phyloP scores from a whole-genome alignment of 2,797 vertebrate species.

The Cygnus olor region DNA sequence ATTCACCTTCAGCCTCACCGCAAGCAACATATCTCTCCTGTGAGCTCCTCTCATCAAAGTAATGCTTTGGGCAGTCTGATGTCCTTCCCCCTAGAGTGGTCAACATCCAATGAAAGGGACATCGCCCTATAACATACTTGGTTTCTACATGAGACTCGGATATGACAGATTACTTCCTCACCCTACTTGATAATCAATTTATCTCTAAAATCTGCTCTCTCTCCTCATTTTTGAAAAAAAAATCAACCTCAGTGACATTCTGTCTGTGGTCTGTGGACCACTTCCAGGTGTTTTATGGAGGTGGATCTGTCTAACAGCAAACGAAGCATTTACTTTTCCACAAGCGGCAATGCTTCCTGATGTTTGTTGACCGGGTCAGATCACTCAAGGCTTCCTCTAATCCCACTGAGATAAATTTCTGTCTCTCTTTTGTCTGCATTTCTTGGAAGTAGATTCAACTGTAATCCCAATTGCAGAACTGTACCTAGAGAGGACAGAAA shows the following conservation, averaged over 20 bases:
- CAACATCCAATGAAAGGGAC: not conserved
- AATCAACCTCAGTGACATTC: not conserved
- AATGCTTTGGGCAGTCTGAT: not conserved
- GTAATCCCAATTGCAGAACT: not conserved
- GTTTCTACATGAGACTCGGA: not conserved
- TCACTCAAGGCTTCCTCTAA: conserved; percentile 35
- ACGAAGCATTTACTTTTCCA: conserved; percentile 55
- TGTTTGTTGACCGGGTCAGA: conserved; percentile 35
- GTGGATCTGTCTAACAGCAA: conserved; percentile 39
- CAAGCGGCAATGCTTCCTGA: conserved; percentile 27
- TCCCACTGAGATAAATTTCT: conserved; percentile 11
- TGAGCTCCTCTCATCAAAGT: not conserved
- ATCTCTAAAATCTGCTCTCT: conserved; percentile 1
- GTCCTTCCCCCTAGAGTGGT: not conserved
- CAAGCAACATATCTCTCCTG: not conserved
- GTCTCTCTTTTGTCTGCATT: conserved; percentile 12
- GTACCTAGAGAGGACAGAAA: not conserved
- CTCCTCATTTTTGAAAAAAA: not conserved
- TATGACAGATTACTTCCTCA: conserved; percentile 19
- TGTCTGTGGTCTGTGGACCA: conserved; percentile 52
- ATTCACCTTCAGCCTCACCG: conserved; percentile 19
- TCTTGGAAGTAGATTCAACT: conserved; percentile 22
- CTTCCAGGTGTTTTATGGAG: conserved; percentile 64
- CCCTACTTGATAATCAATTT: not conserved
- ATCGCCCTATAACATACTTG: not conserved